A percentile compares a stretch with the other conserved stretches of the same genome.
These are phyloP conservation scores for Chloromyia formosa DNA, from an alignment of 2,888 invertebrate genomes.

Conservation along the genomic window DNA sequence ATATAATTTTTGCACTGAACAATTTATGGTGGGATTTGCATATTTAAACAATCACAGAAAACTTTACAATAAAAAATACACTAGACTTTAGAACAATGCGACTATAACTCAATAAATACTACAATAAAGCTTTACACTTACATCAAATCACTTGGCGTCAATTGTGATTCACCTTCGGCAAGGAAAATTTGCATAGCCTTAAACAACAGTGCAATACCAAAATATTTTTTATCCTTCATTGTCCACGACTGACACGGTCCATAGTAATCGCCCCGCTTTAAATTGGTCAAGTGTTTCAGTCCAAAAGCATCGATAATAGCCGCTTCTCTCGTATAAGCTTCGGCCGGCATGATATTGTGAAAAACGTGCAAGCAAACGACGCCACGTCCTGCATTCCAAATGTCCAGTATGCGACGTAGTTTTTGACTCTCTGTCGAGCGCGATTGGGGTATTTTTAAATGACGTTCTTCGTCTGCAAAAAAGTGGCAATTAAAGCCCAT, in stretches of 20 bases:
- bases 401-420: slow-evolving; percentile 81
- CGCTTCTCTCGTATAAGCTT: slow-evolving; percentile 94
- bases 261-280: slow-evolving; percentile 83
- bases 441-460: not conserved
- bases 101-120: slow-evolving; percentile 23
- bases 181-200: slow-evolving; percentile 86
- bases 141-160: slow-evolving; percentile 78
- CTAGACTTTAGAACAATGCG: not conserved
- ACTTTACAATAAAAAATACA: not conserved
- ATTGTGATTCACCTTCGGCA: slow-evolving; percentile 88
- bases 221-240: slow-evolving; percentile 71
- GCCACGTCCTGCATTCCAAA: slow-evolving; percentile 85
- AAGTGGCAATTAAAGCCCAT: no score
- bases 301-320: slow-evolving; percentile 92
- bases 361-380: slow-evolving; percentile 92
- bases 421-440: slow-evolving; percentile 65
- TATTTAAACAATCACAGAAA: slow-evolving; percentile 16
- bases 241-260: slow-evolving; percentile 81
- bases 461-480: not conserved
- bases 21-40: not conserved
- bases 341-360: slow-evolving; percentile 88
- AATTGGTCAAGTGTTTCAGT: slow-evolving; percentile 78
- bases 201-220: slow-evolving; percentile 82
- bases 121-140: slow-evolving; percentile 48
- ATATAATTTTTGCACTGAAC: not conserved